These are phyloP conservation scores for Gari tellinella DNA, from an alignment of 2,888 invertebrate species.

Conservation along the genomic window DNA sequence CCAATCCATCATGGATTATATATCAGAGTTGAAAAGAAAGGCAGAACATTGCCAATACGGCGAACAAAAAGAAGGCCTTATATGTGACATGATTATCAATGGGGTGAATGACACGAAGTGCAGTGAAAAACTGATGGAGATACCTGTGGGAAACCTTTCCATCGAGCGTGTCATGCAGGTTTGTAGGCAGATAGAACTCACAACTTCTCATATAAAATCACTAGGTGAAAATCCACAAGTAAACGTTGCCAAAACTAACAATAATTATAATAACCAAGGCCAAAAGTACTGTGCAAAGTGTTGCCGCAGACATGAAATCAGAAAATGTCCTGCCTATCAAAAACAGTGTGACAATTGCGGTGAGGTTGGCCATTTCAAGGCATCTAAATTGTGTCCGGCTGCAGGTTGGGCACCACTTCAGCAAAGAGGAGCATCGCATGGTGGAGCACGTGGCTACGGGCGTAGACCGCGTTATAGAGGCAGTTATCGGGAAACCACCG, in stretches of 20 bases:
- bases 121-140: conserved; percentile 47
- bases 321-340: conserved; percentile 22
- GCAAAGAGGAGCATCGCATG: not conserved
- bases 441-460: conserved; percentile 1
- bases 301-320: conserved; percentile 11
- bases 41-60: conserved; percentile 55
- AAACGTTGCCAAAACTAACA: conserved; percentile 2
- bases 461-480: not conserved
- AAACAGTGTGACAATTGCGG: conserved; percentile 24
- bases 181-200: conserved; percentile 40
- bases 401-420: not conserved
- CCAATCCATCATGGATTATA: conserved; percentile 40
- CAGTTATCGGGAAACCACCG: not conserved
- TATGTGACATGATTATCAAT: conserved; percentile 54
- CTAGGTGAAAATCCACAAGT: conserved; percentile 24
- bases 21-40: conserved; percentile 41
- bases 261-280: not conserved
- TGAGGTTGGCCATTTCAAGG: conserved; percentile 13
- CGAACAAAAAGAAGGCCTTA: conserved; percentile 43
- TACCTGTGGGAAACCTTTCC: conserved; percentile 27
- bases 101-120: conserved; percentile 41
- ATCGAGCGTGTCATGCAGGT: conserved; percentile 31
- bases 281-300: conserved; percentile 10
- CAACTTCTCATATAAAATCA: conserved; percentile 27
- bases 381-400: conserved; percentile 10